Base-by-base conservation (phyloP, 1,140 invertebrate species). In the Lordiphosa clarofinis region DNA sequence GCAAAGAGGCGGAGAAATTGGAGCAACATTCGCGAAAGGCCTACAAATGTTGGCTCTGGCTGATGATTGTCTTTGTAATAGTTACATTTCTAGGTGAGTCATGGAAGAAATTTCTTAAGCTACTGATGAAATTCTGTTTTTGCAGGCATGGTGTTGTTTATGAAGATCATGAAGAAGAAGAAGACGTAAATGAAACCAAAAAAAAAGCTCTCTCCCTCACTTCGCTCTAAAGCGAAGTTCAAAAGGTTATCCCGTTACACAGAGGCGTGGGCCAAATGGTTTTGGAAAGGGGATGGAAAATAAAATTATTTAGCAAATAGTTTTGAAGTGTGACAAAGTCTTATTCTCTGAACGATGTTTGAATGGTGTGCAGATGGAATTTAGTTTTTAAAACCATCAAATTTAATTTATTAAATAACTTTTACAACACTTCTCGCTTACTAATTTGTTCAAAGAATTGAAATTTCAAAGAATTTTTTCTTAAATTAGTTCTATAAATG, bases 11-110 rank as follows among this genome's bases (percentile, higher is more conserved):
- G 7, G 92, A 94, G 6, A 93, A 94, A 81, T 89, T 99, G 19
- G 92, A 94, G 75, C 94, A 95, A 62, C 96, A 97, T 88, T 97
- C 95, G 13, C 92, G 93, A 64, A 94, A 94, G 59, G 94, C 94
- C 0, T 98, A 96, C 92, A 96, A 96, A 86, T 98, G 96, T 90
- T 98, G 96, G 96, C 92, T 95, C 79, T 98, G 96, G 90, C 96
- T 96, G 94, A 92, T 98, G 56, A 90, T 98, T 42, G 91, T 93
- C 11, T 90, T 96, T 59, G 96, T 98, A 19, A 91, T 96, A 72
- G 90, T 94, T 44, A 94, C 95, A 60, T 98, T 98, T 90, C 94
- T 98, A 55, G 95, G 95, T 96, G 90, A 93, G 94, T 91, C 35
- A 61, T 54, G 10, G 8, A 19, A n/a, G 13, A n/a, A 4, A 38